phyloP scores from a whole-genome alignment of 2,888 invertebrate genomes.

The Tridacna crocea region DNA sequence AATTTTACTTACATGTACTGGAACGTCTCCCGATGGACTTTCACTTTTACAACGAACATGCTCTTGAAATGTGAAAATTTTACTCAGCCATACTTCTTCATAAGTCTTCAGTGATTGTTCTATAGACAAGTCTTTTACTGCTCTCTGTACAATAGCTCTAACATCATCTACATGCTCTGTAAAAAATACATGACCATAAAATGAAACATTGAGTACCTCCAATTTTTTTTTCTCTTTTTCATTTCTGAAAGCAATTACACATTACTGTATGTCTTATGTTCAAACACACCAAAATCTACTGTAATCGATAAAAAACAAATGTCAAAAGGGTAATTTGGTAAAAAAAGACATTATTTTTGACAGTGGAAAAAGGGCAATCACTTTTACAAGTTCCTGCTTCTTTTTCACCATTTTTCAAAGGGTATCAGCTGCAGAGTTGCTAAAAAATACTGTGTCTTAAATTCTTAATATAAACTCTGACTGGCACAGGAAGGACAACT shows the following conservation, averaged over 20 bases:
- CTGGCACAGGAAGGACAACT: no score
- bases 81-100: slow-evolving; percentile 84
- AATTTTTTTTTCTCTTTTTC: no score
- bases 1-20: slow-evolving; percentile 41
- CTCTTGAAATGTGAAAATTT: slow-evolving; percentile 80
- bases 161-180: slow-evolving; percentile 84
- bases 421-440: no score
- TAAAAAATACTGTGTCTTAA: no score
- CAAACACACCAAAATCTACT: background rate
- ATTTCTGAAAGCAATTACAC: no score
- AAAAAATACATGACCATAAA: background rate
- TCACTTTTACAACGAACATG: slow-evolving; percentile 70
- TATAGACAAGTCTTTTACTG: slow-evolving; percentile 83
- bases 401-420: no score
- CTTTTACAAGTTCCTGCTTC: no score
- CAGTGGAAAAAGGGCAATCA: background rate
- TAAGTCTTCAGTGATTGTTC: slow-evolving; percentile 84
- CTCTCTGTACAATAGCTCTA: slow-evolving; percentile 83
- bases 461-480: no score
- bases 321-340: background rate
- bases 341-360: background rate
- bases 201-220: background rate
- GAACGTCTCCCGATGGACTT: slow-evolving; percentile 28
- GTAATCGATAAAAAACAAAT: background rate
- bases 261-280: no score